Conservation (phyloP, 2,888 invertebrate genomes). For the Acanthacorydalis orientalis region DNA sequence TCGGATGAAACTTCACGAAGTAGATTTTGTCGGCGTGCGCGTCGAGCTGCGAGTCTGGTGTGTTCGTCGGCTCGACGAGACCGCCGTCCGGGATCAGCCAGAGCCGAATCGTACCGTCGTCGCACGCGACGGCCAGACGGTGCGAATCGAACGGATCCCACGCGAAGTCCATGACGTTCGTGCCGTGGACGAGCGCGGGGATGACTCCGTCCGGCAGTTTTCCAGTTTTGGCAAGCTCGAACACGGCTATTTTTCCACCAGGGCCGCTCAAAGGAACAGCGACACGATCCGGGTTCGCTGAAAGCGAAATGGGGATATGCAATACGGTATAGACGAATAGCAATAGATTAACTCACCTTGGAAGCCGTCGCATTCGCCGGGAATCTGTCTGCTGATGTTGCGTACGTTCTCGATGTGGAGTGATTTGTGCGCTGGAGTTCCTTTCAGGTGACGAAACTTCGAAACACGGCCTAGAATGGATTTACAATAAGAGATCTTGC, state of each 20-base stretch:
- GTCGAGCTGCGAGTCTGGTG: constrained; percentile 46
- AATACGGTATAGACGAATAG: background rate
- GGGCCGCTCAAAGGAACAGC: constrained; percentile 83
- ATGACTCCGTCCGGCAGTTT: constrained; percentile 65
- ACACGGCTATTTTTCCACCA: constrained; percentile 76
- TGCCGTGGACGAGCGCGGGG: constrained; percentile 79
- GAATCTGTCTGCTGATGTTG: constrained; percentile 77
- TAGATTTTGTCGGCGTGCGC: constrained; percentile 87
- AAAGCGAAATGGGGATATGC: constrained; percentile 10
- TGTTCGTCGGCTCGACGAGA: constrained; percentile 57
- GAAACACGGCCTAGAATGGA: constrained; percentile 48
- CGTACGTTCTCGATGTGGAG: constrained; percentile 83
- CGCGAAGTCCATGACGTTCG: constrained; percentile 78
- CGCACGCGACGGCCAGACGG: constrained; percentile 73
- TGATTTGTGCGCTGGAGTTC: constrained; percentile 78
- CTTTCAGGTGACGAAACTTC: constrained; percentile 85
- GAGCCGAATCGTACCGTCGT: constrained; percentile 67
- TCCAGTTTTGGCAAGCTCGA: constrained; percentile 63
- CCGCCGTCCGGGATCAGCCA: constrained; percentile 64
- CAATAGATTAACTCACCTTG: constrained; percentile 40
- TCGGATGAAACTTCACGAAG: constrained; percentile 78
- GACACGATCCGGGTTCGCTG: constrained; percentile 70
- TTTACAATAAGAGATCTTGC: constrained; percentile 26
- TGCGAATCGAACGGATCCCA: constrained; percentile 85
- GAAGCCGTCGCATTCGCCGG: constrained; percentile 89